Percentiles rank a stretch among this genome's conserved stretches.
Conservation (phyloP, 2,888 invertebrate genomes). For the Julus scandinavius region DNA sequence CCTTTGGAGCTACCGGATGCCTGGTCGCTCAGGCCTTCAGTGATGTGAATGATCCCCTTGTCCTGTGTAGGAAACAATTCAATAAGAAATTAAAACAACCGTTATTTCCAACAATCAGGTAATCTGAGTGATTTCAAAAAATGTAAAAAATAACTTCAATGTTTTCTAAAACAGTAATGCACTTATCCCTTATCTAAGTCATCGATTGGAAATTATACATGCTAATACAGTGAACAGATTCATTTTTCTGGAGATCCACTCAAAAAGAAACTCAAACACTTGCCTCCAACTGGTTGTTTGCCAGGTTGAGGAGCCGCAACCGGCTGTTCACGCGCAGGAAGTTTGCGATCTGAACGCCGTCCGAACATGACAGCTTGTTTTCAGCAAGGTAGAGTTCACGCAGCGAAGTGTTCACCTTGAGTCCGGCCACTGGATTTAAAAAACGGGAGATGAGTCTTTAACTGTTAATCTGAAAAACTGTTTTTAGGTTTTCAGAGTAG, state of each 20-base stretch:
- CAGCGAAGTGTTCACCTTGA: constrained; percentile 80
- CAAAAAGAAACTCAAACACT: background rate
- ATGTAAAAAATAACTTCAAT: background rate
- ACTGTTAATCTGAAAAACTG: background rate
- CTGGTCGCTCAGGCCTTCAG: constrained; percentile 79
- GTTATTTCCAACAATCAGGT: no score
- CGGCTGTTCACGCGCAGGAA: constrained; percentile 79
- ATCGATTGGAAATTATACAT: no score
- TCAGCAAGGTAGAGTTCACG: constrained; percentile 86
- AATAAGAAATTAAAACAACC: background rate
- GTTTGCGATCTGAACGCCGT: constrained; percentile 81
- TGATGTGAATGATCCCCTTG: constrained; percentile 77
- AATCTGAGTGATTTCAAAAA: no score
- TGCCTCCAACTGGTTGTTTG: constrained; percentile 70
- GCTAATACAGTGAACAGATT: no score
- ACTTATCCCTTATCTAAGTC: no score
- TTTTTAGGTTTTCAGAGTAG: background rate
- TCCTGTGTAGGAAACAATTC: constrained; percentile 71
- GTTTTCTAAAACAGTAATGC: no score
- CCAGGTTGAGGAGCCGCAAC: constrained; percentile 83
- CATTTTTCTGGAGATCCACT: no score
- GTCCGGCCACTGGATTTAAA: constrained; percentile 74
- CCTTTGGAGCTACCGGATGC: constrained; percentile 66
- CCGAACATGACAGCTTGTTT: constrained; percentile 78
- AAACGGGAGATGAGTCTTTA: constrained; percentile 18